A percentile compares a stretch with the other conserved stretches of the same genome.
Conservation (phyloP, 2,888 invertebrate genomes). For the Urechis unicinctus region DNA sequence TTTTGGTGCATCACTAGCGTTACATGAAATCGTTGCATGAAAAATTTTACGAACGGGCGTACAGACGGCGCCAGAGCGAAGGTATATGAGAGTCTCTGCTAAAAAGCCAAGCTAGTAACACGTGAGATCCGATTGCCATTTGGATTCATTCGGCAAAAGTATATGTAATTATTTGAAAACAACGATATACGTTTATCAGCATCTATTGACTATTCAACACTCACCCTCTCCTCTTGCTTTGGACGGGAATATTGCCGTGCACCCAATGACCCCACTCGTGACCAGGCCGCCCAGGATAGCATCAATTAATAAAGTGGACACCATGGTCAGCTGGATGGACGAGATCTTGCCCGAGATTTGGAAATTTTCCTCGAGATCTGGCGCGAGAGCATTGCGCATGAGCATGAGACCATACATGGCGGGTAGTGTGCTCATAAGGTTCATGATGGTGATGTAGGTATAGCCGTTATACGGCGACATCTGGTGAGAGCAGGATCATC, state of each 20-base stretch:
- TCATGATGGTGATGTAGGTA: slow-evolving; percentile 10
- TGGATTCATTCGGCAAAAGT: no score
- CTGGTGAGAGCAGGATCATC: slow-evolving; percentile 3
- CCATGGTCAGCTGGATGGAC: slow-evolving; percentile 11
- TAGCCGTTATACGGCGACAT: slow-evolving; percentile 10
- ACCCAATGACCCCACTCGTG: slow-evolving; percentile 7
- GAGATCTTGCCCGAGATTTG: slow-evolving; percentile 11
- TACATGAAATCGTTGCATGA: no score
- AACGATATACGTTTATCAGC: background rate
- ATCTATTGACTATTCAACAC: background rate
- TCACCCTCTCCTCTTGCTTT: slow-evolving; percentile 12
- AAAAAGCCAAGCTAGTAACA: background rate
- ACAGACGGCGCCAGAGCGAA: background rate
- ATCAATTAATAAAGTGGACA: slow-evolving; percentile 8
- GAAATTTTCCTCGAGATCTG: slow-evolving; percentile 6
- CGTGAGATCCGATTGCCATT: no score
- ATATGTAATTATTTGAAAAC: no score
- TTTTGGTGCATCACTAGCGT: no score
- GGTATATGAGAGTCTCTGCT: background rate
- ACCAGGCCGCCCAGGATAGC: slow-evolving; percentile 10
- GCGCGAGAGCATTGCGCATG: slow-evolving; percentile 1
- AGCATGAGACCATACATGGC: slow-evolving; percentile 15
- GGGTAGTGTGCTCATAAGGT: slow-evolving; percentile 10
- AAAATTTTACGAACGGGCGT: no score
- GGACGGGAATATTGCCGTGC: slow-evolving; percentile 12